phyloP scores from a whole-genome alignment of 2,113 vertebrate species.

The Seriola rivoliana region DNA sequence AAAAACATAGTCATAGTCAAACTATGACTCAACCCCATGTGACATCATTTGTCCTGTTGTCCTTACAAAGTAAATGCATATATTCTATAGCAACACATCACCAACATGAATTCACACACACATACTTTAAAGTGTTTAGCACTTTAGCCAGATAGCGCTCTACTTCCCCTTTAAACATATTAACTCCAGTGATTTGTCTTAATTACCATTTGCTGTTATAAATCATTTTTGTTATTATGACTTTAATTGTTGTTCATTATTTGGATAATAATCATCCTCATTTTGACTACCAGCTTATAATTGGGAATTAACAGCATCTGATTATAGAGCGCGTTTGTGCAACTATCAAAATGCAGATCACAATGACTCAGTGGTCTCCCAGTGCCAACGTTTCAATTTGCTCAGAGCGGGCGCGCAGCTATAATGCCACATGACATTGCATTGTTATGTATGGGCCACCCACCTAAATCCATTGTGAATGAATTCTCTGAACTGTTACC shows the following conservation, averaged over 20 bases:
- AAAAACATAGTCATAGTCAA: slow-evolving; percentile 22
- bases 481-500: not conserved
- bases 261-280: not conserved
- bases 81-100: not conserved
- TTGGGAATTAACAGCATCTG: not conserved
- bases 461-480: slow-evolving; percentile 8
- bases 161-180: not conserved
- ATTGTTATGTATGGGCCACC: not conserved
- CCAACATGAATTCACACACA: not conserved
- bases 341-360: not conserved
- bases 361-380: not conserved
- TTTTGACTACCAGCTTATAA: not conserved
- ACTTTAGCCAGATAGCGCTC: not conserved
- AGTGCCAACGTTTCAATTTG: not conserved
- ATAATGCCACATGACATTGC: not conserved
- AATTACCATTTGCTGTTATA: not conserved
- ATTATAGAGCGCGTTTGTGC: not conserved
- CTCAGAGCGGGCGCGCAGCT: not conserved
- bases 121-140: not conserved
- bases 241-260: not conserved
- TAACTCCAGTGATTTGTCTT: not conserved
- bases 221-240: not conserved
- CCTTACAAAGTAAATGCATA: not conserved
- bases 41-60: not conserved
- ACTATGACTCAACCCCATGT: not conserved